phyloP scores from a whole-genome alignment of 2,888 invertebrate species.

The Bombylius discolor region DNA sequence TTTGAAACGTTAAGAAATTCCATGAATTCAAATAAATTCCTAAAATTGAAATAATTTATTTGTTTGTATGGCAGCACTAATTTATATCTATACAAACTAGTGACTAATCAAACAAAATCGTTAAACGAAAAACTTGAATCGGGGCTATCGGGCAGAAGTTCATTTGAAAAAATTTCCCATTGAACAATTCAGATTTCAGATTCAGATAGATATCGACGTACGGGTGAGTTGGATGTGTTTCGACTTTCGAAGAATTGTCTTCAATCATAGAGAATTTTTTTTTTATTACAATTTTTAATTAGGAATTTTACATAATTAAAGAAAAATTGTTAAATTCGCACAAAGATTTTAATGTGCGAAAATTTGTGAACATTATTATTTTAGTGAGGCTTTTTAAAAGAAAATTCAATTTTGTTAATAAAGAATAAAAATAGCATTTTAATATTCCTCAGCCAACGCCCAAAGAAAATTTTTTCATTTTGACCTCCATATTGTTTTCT shows the following conservation, averaged over 20 bases:
- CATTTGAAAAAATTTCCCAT: too few species aligned
- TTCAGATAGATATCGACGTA: constrained; percentile 15
- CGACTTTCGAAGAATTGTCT: constrained; percentile 12
- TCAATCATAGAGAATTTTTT: constrained; percentile 3
- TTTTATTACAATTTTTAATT: too few species aligned
- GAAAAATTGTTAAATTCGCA: background rate
- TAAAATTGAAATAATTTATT: too few species aligned
- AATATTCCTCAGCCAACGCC: background rate
- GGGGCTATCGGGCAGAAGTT: too few species aligned
- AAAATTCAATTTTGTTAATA: background rate
- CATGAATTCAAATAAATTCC: too few species aligned
- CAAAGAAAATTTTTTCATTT: background rate
- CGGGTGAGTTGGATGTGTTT: constrained; percentile 18
- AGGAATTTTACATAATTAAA: background rate
- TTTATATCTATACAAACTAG: too few species aligned
- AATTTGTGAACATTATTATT: background rate
- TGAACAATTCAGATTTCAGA: background rate
- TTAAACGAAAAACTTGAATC: too few species aligned
- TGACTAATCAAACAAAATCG: too few species aligned
- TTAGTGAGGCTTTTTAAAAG: background rate
- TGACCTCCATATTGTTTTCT: background rate
- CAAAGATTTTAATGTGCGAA: background rate
- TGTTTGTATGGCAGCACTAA: too few species aligned
- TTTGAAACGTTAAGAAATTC: too few species aligned
- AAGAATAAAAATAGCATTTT: too few species aligned